Percentiles rank a stretch among this genome's conserved stretches.
Conservation (phyloP, 2,113 vertebrate genomes). For the Nycticorax nycticorax region DNA sequence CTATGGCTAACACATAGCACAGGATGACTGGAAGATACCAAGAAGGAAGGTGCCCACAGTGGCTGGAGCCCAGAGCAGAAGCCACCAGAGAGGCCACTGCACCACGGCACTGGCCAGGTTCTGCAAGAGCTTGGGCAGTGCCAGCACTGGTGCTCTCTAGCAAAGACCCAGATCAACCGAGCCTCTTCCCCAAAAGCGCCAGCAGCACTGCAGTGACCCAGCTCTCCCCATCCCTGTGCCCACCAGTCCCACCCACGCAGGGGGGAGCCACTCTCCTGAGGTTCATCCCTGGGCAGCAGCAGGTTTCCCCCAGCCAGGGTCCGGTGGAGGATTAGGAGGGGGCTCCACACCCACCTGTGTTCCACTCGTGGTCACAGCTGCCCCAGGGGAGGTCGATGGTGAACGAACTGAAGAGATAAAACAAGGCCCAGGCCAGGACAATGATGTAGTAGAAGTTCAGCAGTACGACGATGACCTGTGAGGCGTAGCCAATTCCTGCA, state of each 20-base stretch:
- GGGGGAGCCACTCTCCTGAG: background rate
- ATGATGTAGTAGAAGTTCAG: conserved; percentile 94
- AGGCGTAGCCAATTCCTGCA: conserved; percentile 89
- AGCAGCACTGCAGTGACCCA: background rate
- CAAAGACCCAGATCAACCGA: background rate
- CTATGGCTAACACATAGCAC: background rate
- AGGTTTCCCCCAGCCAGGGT: background rate
- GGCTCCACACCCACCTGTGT: conserved; percentile 80
- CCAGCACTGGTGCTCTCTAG: background rate
- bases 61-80: background rate
- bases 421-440: conserved; percentile 93
- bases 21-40: background rate
- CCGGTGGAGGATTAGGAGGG: background rate
- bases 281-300: background rate
- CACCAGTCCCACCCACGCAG: background rate
- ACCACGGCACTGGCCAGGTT: rapidly evolving
- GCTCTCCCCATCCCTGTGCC: background rate
- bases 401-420: conserved; percentile 91
- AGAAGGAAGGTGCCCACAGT: background rate
- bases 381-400: conserved; percentile 90
- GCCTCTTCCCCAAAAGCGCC: background rate
- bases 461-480: conserved; percentile 87
- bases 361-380: conserved; percentile 91
- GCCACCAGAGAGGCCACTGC: background rate
- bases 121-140: background rate